Base-by-base conservation (phyloP, 2,797 vertebrate genomes). In the Caiman crocodilus region DNA sequence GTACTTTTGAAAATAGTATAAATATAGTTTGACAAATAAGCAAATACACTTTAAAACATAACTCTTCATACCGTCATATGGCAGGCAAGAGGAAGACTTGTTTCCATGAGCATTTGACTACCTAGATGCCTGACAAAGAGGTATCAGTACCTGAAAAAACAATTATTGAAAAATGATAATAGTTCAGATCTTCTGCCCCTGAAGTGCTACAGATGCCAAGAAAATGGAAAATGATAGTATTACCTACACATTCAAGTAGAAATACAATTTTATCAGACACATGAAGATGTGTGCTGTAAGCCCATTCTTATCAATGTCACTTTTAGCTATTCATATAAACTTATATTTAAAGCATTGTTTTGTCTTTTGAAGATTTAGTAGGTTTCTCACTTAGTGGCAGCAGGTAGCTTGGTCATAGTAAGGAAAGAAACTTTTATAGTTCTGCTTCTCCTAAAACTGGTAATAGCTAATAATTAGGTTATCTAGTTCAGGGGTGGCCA, bases 81-180 rank as follows among this genome's bases (percentile, higher is more conserved):
- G 10, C 26, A 61, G 78, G 84, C 77, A 94, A 32, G 14, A 73
- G 26, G 64, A 93, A 8, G 17, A 55, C 17, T 5, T 90, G 55
- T 87, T 86, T 82, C 61, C 77, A 69, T 90, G 91, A 92, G 60
- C 13, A 61, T 90, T 67, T 21, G 85, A 88, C 92, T 61, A 85
- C 79, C 35, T 91, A 76, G 75, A 85, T 76, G 89, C 64, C 75
- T 93, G 63, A 92, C 77, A 84, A 63, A 94, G 94, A 94, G 87
- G 96, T 94, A 93, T 78, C 94, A 94, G 82, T 90, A 96, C 95
- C 96, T 96, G 96, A 94, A 92, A 97, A 97, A 97, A 97, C 92
- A 96, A 78, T 94, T 87, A 82, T 83, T 88, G 79, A 92, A 88
- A 96, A 96, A 92, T 63, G 76, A 91, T 94, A 87, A 76, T 93